Base-by-base conservation (phyloP, 2,888 invertebrate genomes). In the Dimorphilus gyrociliatus region DNA sequence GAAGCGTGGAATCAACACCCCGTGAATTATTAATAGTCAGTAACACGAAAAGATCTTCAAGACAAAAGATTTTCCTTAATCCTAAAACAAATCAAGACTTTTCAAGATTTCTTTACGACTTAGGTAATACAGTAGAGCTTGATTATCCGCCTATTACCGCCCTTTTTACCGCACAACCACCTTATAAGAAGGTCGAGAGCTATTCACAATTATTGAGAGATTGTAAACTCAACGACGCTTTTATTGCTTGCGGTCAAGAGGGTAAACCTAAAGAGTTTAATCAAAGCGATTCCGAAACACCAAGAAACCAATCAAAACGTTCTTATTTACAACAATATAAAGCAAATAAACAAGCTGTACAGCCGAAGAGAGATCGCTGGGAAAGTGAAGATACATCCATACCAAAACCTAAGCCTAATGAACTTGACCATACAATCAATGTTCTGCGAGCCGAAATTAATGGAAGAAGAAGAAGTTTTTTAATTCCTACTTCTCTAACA, bases 11-110 rank as follows among this genome's bases (percentile, higher is more conserved):
- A n/a, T n/a, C n/a, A n/a, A n/a, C n/a, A n/a, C n/a, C n/a, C n/a
- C n/a, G n/a, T n/a, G n/a, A n/a, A n/a, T n/a, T n/a, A n/a, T 72
- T 86, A 46, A 82, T 90, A 55, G 81, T 88, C 55, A 88, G 88
- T 64, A 85, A 85, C 61, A 75, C 79, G 70, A 80, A 85, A 63
- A 82, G 85, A 60, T 78, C n/a, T n/a, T n/a, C n/a, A n/a, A n/a
- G n/a, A n/a, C n/a, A n/a, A n/a, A 53, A 51, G 34, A 84, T 90
- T 28, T 67, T 90, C 43, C 67, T 90, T 38, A 90, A 90, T 59
- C 72, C 88, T 47, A 75, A 82, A 40, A 88, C 88, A 13, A 77
- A 81, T 18, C 86, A 88, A 53, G 82, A 84, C 0, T 90, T 86
- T 56, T 88, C 88, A 64, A 86, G 88, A 55, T 82, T 90, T 19